Percentiles rank a stretch among this genome's conserved stretches.
phyloP scores from a whole-genome alignment of 2,888 invertebrate species.

The Trisateles emortualis region DNA sequence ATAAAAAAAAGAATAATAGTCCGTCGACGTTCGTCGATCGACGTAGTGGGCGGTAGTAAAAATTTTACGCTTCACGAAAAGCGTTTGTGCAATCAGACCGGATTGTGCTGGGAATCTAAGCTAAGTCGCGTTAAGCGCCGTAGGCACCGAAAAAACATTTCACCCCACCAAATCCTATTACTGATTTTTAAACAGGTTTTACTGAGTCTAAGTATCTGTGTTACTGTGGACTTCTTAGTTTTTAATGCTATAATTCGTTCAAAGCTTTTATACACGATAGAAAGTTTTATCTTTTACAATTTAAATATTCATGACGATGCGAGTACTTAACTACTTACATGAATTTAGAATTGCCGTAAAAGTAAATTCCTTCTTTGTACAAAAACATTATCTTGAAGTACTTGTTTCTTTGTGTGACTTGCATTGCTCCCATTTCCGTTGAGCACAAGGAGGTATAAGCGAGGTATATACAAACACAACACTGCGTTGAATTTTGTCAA shows the following conservation, averaged over 20 bases:
- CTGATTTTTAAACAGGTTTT: conserved; percentile 57
- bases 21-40: conserved; percentile 53
- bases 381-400: no score
- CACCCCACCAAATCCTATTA: conserved; percentile 61
- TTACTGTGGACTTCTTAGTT: conserved; percentile 16
- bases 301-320: conserved; percentile 17
- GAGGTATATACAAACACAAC: no score
- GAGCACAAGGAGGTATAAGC: no score
- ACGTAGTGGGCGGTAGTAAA: conserved; percentile 63
- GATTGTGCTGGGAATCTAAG: conserved; percentile 75
- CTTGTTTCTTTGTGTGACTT: conserved; percentile 2
- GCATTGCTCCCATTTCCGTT: neutral
- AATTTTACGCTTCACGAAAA: conserved; percentile 71
- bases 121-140: conserved; percentile 67
- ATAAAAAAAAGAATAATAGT: conserved; percentile 49
- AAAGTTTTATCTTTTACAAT: conserved; percentile 18
- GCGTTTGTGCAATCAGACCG: conserved; percentile 80
- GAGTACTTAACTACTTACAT: neutral
- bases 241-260: conserved; percentile 6
- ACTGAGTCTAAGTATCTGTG: conserved; percentile 31
- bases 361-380: neutral
- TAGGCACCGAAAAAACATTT: conserved; percentile 63
- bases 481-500: no score
- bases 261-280: conserved; percentile 10
- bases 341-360: neutral